phyloP scores from a whole-genome alignment of 2,113 vertebrate species.

The Rhinopomastus cyanomelas region DNA sequence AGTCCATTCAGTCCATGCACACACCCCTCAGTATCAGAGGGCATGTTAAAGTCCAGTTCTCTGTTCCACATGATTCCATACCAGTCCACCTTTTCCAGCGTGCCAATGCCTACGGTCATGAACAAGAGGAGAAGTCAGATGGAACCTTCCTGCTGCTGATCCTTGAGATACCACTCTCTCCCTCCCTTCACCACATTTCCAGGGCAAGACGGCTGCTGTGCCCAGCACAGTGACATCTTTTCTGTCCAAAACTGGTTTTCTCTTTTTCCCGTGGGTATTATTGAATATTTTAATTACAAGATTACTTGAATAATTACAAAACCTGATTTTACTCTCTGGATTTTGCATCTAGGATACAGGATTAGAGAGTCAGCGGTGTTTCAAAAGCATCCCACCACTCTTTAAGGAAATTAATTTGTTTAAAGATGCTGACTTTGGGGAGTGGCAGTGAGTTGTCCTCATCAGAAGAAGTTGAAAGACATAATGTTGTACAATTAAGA shows the following conservation, averaged over 20 bases:
- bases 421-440: not conserved
- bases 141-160: no score
- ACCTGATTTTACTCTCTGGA: not conserved
- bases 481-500: not conserved
- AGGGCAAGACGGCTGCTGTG: no score
- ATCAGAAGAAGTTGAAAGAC: not conserved
- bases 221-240: no score
- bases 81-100: no score
- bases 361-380: not conserved
- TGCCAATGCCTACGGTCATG: no score
- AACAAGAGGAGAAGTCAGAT: no score
- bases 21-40: no score
- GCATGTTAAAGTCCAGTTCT: no score
- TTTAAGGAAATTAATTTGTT: not conserved
- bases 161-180: no score
- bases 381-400: not conserved
- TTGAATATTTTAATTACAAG: not conserved
- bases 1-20: no score
- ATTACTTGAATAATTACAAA: not conserved
- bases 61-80: no score
- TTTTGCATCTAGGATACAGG: not conserved
- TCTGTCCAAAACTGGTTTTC: not conserved
- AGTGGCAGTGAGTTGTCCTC: not conserved
- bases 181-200: no score
- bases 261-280: not conserved